Percentiles rank a stretch among this genome's conserved stretches.
Conservation (phyloP, 1,140 invertebrate genomes). For the Elysia chlorotica region DNA sequence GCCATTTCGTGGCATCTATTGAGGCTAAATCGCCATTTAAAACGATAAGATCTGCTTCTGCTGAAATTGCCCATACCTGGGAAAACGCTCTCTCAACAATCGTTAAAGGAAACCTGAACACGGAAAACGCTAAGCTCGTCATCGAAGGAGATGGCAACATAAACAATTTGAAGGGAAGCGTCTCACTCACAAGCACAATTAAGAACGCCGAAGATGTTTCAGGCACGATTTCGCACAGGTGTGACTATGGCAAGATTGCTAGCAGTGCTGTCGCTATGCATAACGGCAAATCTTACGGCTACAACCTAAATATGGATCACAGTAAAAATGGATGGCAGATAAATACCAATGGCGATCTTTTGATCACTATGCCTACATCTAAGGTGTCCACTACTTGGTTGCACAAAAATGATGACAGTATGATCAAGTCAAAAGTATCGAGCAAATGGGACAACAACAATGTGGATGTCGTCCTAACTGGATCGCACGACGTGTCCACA, state of each 20-base stretch:
- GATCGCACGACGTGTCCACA: constrained; percentile 5
- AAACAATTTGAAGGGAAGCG: not conserved
- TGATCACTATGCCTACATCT: constrained; percentile 1
- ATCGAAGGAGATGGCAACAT: not conserved
- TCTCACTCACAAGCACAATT: not conserved
- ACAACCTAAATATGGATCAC: constrained; percentile 29
- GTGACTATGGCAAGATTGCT: not conserved
- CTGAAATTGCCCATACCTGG: not conserved
- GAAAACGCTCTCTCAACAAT: not conserved
- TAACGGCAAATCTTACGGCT: constrained; percentile 24
- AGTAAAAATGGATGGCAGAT: constrained; percentile 26
- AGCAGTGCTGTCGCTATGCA: constrained; percentile 10
- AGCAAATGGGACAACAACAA: constrained; percentile 25
- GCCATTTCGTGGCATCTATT: constrained; percentile 7
- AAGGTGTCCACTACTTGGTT: constrained; percentile 25
- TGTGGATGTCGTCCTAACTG: constrained; percentile 16
- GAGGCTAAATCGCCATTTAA: constrained; percentile 15
- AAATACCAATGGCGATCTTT: constrained; percentile 21
- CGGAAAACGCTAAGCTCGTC: constrained; percentile 1
- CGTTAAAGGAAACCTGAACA: constrained; percentile 2
- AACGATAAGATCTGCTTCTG: not conserved
- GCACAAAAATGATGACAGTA: constrained; percentile 27
- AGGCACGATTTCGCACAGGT: not conserved
- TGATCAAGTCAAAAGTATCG: constrained; percentile 21
- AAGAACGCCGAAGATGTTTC: not conserved